Base-by-base conservation (phyloP, 2,888 invertebrate genomes). In the Lasioglossum marginatum region DNA sequence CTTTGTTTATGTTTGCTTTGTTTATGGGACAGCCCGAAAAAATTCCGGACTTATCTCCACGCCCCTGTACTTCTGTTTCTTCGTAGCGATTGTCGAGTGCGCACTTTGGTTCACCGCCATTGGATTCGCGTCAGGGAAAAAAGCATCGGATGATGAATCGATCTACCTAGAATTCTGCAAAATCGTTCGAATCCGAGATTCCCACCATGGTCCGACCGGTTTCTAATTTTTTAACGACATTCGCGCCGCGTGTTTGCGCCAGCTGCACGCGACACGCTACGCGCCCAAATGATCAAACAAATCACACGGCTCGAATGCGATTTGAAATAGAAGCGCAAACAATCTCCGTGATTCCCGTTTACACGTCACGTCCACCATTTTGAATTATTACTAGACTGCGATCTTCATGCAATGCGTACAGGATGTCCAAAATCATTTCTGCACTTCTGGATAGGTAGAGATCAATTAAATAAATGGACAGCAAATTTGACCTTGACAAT, bases 191-290 rank as follows among this genome's bases (percentile, higher is more conserved):
- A 60, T 60, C 31, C 45, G 40, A n/a, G 48, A 34, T 23, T 27
- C 63, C 14, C 63, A 10, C 4, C 8, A 45, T 31, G 19, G 70
- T 48, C 37, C 57, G 14, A 75, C n/a, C 27, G n/a, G 43, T 14
- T 57, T 72, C 71, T 83, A 82, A 76, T 82, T 76, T 79, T 71
- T 75, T 19, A 40, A 40, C 37, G 37, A 48, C 81, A 75, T 71
- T 75, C 82, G n/a, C 27, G n/a, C 71, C 60, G 34, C 71, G 60
- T 40, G 31, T 40, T 23, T 40, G 52, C 27, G n/a, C 31, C 27
- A 16, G 77, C 40, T 52, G 70, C 37, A 23, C 6, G 60, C 45
- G 57, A 48, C 63, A 52, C 60, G 48, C 27, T 34, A 14, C 31
- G 63, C 71, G 43, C 60, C 34, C 37, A 66, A 81, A 81, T 23